Evolutionary conservation across 2,888 invertebrate species (phyloP).

Genomic region (Cenopis cana): DNA sequence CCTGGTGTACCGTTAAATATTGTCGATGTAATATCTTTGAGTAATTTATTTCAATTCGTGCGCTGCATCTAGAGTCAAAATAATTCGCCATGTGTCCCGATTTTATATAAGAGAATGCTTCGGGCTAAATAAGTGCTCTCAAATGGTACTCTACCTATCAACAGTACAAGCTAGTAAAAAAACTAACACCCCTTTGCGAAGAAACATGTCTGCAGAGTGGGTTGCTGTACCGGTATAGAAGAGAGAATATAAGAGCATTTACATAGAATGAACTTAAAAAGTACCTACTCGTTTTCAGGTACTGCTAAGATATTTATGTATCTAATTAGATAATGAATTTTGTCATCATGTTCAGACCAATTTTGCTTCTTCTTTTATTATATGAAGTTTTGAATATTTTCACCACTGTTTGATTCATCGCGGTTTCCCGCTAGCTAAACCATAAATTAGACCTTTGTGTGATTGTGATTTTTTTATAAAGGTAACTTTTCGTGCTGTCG

Average conservation of each 20-base stretch:
- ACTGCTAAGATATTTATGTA: neutral
- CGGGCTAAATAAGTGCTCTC: neutral
- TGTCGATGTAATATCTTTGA: neutral
- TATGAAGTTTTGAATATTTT: slow-evolving; percentile 1
- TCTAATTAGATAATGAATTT: slow-evolving; percentile 4
- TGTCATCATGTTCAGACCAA: neutral
- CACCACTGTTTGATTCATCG: neutral
- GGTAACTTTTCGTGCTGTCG: neutral
- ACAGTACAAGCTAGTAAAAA: neutral
- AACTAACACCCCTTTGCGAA: neutral
- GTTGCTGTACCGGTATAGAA: no score
- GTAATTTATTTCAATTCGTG: slow-evolving; percentile 10
- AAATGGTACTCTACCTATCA: neutral
- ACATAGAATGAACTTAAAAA: slow-evolving; percentile 5
- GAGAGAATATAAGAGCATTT: neutral
- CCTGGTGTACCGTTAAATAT: neutral
- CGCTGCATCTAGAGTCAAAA: slow-evolving; percentile 8
- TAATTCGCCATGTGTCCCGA: slow-evolving; percentile 16
- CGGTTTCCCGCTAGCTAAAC: neutral
- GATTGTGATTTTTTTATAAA: neutral
- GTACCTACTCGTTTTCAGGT: neutral
- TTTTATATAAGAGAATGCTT: slow-evolving; percentile 22
- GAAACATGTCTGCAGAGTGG: neutral
- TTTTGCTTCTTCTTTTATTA: neutral
- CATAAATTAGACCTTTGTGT: neutral